These are phyloP conservation scores for Nephila pilipes DNA, from an alignment of 1,140 invertebrate species.

Conservation along the genomic window DNA sequence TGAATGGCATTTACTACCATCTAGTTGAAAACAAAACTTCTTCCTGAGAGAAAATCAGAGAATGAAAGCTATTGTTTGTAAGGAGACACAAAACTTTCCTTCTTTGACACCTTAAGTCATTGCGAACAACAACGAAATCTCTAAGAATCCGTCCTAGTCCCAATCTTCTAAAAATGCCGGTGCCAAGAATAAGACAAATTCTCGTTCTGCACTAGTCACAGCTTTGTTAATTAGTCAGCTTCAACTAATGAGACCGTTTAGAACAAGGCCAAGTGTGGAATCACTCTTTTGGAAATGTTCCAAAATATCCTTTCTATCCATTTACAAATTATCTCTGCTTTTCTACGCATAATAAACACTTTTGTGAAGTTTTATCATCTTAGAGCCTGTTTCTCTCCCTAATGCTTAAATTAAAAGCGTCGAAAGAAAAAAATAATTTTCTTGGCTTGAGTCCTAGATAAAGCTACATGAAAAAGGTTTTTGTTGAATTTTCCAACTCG, in stretches of 20 bases:
- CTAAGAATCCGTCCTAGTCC: not conserved
- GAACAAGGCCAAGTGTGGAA: conserved; percentile 39
- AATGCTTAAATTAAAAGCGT: conserved; percentile 64
- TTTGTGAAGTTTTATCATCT: conserved; percentile 74
- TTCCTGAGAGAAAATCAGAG: not conserved
- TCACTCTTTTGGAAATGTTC: conserved; percentile 38
- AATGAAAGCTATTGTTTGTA: not conserved
- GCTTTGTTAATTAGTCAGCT: conserved; percentile 65
- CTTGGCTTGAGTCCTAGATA: conserved; percentile 57
- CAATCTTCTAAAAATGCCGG: not conserved
- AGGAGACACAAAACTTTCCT: conserved; percentile 28
- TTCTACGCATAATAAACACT: conserved; percentile 74
- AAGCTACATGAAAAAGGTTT: conserved; percentile 29
- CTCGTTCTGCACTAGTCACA: not conserved
- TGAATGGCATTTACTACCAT: not conserved
- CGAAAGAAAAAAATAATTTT: conserved; percentile 43
- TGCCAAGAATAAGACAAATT: not conserved
- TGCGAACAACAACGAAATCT: conserved; percentile 13
- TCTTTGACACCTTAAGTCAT: conserved; percentile 26
- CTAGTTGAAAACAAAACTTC: not conserved
- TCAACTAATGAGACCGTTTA: conserved; percentile 65
- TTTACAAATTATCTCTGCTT: conserved; percentile 72
- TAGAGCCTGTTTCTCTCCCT: conserved; percentile 50
- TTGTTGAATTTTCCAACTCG: conserved; percentile 22
- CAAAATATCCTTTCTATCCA: conserved; percentile 53